Evolutionary conservation across 2,113 vertebrate genomes (phyloP), one percentile per base, ranked within the genome.

Genomic region (Platycercus adscitus): DNA sequence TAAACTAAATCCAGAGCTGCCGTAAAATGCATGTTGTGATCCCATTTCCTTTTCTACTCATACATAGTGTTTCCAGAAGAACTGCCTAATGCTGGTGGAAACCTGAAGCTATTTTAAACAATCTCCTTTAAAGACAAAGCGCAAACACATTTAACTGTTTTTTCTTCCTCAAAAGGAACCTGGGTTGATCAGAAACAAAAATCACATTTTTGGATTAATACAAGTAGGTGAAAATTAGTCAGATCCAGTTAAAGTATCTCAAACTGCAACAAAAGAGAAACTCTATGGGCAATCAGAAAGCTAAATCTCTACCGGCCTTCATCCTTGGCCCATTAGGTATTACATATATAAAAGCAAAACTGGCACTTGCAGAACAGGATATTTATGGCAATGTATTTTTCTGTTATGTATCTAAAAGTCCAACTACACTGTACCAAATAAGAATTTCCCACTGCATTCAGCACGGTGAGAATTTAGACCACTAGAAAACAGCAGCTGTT

Each of bases 11-110:
- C 80, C 90, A 94, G 72, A 94, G 86, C 65, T 72, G 72, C 80
- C 76, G 79, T 93, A 96, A 95, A 96, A 95, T 41, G 33, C 79
- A 79, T n/a, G 50, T 86, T 96, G 96, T 86, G 95, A 96, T 93
- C 92, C 90, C 72, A 90, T 93, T 96, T 94, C 95, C 93, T 93
- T 92, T 96, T 81, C 88, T 90, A 91, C 80, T 91, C 80, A 39
- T 69, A 94, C 58, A 66, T 6, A 83, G 79, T 78, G 55, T 86
- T 96, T 94, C 82, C 90, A 95, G 93, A 91, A 91, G 68, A 91
- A 68, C 44, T 60, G 64, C 52, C 86, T 96, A 90, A 71, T 78
- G 61, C 47, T 90, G 13, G 60, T 75, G 83, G 60, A 73, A 91
- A 94, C 80, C 20, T 95, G 43, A 86, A 95, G 35, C 46, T 96